Evolutionary conservation across 2,888 invertebrate species (phyloP), one percentile per base, ranked within the genome.

Genomic region (Hemistola chrysoprasaria): DNA sequence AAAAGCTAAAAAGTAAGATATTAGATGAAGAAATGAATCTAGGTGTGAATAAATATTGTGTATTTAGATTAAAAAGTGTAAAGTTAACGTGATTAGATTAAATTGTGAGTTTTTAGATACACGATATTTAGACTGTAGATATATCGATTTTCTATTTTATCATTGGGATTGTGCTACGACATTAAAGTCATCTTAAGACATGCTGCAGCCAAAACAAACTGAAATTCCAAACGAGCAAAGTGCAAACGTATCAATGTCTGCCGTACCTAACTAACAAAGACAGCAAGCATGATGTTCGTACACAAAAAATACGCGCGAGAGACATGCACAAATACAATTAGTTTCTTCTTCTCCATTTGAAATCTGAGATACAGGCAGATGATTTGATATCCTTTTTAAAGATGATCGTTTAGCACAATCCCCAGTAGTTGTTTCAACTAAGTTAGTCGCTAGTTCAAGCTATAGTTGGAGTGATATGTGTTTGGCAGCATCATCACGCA

Each of bases 401-500:
- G n/a, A n/a, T n/a, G 11, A 35, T 48, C 33, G 54, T 59, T 60
- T 66, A 79, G 82, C 82, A 79, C 78, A 77, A 75, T 75, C 78
- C 90, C 86, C 78, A 71, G 91, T 91, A 91, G 85, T 86, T 78
- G 91, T 76, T 78, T 80, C 73, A 72, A 64, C 66, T 77, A 80
- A 77, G 74, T 77, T 86, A 87, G 86, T 65, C 78, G 86, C 85
- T 86, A 86, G 83, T 81, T 78, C 77, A 79, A 74, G 85, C 85
- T 85, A 87, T 86, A 87, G 86, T 85, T 84, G 79, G 83, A 83
- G 82, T 85, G 82, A 80, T 84, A 78, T 87, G 84, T 86, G 86
- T 87, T 86, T 82, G 86, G 91, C 95, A 97, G 97, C 95, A 95
- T 97, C 95, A 92, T 97, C 93, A 96, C 96, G 93, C 93, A 94